Conservation (phyloP, 2,113 vertebrate species). For the Ellobius talpinus region DNA sequence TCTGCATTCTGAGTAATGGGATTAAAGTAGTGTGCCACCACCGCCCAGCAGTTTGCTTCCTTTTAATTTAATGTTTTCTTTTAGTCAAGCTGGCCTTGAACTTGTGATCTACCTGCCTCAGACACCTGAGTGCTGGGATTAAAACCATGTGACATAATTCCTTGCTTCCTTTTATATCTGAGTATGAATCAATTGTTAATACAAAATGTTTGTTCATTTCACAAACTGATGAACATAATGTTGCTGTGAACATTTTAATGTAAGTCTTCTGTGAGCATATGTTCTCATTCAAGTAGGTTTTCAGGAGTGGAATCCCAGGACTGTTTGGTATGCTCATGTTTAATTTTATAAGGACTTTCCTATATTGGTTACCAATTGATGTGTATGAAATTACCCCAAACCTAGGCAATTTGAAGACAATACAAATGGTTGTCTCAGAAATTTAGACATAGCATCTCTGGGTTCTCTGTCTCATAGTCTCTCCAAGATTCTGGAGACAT, state of each 20-base stretch:
- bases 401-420: background rate
- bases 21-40: background rate
- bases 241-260: slow-evolving; percentile 13
- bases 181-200: background rate
- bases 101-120: background rate
- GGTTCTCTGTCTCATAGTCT: background rate
- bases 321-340: slow-evolving; percentile 18
- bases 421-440: background rate
- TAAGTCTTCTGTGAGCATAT: background rate
- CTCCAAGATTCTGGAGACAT: background rate
- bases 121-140: background rate
- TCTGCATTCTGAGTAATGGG: background rate
- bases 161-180: slow-evolving; percentile 47
- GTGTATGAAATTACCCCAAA: background rate
- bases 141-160: background rate
- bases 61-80: background rate
- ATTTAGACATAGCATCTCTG: background rate
- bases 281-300: slow-evolving; percentile 27
- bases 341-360: slow-evolving; percentile 43
- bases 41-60: background rate
- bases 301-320: background rate
- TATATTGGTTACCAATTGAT: slow-evolving; percentile 17
- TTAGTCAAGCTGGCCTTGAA: background rate
- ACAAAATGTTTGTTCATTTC: background rate
- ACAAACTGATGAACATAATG: background rate